Percentiles rank a stretch among this genome's conserved stretches.
Conservation (phyloP, 1,140 invertebrate species). For the Brachionus koreanus region DNA sequence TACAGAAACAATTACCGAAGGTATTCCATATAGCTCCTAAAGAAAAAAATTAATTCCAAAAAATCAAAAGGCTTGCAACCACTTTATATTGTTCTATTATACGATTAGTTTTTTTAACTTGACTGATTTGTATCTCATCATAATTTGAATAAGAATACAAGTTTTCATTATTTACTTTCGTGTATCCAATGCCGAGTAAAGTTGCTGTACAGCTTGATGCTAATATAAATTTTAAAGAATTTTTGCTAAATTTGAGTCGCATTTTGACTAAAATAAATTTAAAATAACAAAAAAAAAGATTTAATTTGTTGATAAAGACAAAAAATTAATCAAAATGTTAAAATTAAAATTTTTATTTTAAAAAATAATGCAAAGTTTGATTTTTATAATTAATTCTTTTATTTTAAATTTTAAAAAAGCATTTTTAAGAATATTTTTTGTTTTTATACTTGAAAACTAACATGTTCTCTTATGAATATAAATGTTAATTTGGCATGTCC, state of each 20-base stretch:
- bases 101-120: neutral
- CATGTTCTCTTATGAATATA: no score
- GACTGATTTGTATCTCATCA: neutral
- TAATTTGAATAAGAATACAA: neutral
- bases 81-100: conserved; percentile 14
- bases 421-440: no score
- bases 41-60: neutral
- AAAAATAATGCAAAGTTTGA: neutral
- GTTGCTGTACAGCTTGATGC: neutral
- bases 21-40: conserved; percentile 31
- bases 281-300: neutral
- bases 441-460: no score
- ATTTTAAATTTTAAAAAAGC: no score
- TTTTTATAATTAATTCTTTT: neutral
- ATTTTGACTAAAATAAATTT: neutral
- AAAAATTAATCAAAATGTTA: neutral
- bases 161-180: neutral
- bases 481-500: no score
- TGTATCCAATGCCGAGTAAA: neutral
- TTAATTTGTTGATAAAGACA: neutral
- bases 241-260: neutral
- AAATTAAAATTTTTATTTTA: neutral
- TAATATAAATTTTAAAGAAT: neutral
- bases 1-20: neutral
- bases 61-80: neutral